Evolutionary conservation across 2,113 vertebrate species (phyloP).

Genomic region (Ciconia boyciana): DNA sequence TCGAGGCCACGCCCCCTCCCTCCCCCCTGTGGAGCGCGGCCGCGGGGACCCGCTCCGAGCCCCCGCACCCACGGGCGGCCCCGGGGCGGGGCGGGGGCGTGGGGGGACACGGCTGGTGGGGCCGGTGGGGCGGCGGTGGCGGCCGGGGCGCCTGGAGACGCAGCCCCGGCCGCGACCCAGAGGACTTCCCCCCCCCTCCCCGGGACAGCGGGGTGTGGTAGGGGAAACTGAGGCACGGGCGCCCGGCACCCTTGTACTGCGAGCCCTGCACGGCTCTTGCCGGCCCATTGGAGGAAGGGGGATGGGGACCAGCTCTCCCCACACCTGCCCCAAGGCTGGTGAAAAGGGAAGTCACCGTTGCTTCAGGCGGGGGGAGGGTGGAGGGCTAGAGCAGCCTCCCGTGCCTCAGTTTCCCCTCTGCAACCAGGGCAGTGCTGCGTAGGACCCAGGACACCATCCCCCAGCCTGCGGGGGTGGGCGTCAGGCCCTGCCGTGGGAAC

Average conservation of each 20-base stretch:
- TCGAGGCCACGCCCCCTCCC: background rate
- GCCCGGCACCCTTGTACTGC: rapidly evolving
- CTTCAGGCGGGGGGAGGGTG: too few species aligned
- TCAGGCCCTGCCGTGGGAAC: background rate
- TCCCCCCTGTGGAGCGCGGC: background rate
- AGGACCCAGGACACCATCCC: background rate
- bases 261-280: background rate
- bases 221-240: background rate
- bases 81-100: too few species aligned
- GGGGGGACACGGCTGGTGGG: too few species aligned
- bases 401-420: constrained; percentile 13
- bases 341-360: rapidly evolving
- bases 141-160: too few species aligned
- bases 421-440: too few species aligned
- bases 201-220: too few species aligned
- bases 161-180: background rate
- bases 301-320: background rate
- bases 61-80: background rate
- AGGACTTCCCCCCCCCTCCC: rapidly evolving
- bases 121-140: background rate
- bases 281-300: background rate
- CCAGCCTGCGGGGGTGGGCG: rapidly evolving
- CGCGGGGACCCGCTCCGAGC: too few species aligned
- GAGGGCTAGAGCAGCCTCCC: background rate
- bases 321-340: background rate